phyloP scores from a whole-genome alignment of 2,888 invertebrate species.

The Seladonia tumulorum region DNA sequence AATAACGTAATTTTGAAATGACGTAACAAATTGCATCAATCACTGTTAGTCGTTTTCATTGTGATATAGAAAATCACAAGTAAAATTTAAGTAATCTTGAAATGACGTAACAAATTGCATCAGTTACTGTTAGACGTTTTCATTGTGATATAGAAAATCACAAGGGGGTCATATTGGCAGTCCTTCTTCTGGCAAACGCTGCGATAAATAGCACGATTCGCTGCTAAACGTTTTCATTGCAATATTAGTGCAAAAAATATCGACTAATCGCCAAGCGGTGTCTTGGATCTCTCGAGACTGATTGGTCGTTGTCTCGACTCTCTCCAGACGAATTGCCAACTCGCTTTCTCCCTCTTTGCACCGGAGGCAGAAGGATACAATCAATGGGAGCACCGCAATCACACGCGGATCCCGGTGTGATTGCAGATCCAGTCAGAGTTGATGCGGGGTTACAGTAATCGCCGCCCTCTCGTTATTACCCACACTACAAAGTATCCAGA shows the following conservation, averaged over 20 bases:
- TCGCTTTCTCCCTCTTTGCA: background rate
- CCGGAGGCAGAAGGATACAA: background rate
- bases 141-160: background rate
- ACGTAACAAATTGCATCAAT: too few species aligned
- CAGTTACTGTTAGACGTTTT: background rate
- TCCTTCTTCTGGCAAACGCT: too few species aligned
- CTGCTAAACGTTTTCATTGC: too few species aligned
- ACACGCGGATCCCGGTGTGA: background rate
- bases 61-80: background rate
- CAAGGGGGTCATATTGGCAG: too few species aligned
- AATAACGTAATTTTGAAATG: too few species aligned
- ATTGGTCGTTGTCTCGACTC: background rate
- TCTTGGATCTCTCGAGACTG: too few species aligned
- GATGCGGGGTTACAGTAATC: background rate
- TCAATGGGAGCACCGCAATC: background rate
- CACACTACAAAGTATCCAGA: background rate
- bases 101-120: too few species aligned
- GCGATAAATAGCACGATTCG: too few species aligned
- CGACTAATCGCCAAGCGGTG: background rate
- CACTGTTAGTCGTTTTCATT: background rate
- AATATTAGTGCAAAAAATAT: background rate
- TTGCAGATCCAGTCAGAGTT: conserved; percentile 1
- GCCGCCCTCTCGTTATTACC: background rate
- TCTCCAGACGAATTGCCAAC: background rate
- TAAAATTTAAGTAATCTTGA: too few species aligned